Evolutionary conservation across 2,797 vertebrate genomes (phyloP).

Genomic region (Steatocranus sp.): DNA sequence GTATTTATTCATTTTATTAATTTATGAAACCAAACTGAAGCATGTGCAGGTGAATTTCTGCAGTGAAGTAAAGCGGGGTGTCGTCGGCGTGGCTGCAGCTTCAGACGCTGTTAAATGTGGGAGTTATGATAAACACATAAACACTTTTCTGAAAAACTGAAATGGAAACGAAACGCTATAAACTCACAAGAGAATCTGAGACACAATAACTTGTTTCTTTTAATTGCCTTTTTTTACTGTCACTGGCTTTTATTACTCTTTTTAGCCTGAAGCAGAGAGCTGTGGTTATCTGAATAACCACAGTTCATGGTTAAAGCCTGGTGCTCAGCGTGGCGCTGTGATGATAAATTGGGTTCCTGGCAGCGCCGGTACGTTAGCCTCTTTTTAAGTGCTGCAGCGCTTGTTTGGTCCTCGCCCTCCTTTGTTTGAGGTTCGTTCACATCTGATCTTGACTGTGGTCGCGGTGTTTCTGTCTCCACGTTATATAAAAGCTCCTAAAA

Average conservation of each 20-base stretch:
- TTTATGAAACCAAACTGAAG: background rate
- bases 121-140: background rate
- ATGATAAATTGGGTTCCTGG: background rate
- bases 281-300: background rate
- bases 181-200: background rate
- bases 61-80: background rate
- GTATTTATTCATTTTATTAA: background rate
- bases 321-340: background rate
- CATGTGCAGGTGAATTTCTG: background rate
- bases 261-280: background rate
- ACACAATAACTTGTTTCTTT: background rate
- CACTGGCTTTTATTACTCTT: background rate
- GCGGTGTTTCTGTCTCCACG: background rate
- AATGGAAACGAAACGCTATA: background rate
- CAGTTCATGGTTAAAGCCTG: background rate
- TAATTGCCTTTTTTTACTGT: background rate
- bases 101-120: background rate
- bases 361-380: background rate
- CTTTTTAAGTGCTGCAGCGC: background rate
- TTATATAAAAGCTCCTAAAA: conserved; percentile 30
- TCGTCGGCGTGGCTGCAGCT: background rate
- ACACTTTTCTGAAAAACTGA: background rate
- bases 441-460: conserved; percentile 12
- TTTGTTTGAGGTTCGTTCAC: background rate
- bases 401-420: background rate